A percentile compares a stretch with the other conserved stretches of the same genome.
Evolutionary conservation across 2,797 vertebrate genomes (phyloP).

Genomic region (Furcifer pardalis): DNA sequence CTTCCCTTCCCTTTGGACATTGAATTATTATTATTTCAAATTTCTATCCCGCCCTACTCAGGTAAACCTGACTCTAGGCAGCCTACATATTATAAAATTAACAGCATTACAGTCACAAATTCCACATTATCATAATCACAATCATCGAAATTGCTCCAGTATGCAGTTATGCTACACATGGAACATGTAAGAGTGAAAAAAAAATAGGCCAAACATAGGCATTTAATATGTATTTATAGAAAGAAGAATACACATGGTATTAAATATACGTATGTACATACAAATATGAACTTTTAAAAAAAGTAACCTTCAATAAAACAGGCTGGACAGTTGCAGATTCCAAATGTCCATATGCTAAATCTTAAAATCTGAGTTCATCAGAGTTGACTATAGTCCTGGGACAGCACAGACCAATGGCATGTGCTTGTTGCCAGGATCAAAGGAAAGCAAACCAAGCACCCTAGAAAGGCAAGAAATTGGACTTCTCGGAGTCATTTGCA

Average conservation of each 20-base stretch:
- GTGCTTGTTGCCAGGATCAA: neutral
- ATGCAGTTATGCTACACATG: neutral
- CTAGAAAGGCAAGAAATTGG: neutral
- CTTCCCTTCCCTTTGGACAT: neutral
- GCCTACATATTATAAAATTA: too few relatives aligned
- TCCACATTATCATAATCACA: too few relatives aligned
- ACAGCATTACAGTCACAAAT: too few relatives aligned
- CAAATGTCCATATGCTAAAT: constrained; percentile 13
- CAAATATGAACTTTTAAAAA: constrained; percentile 64
- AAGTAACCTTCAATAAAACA: constrained; percentile 40
- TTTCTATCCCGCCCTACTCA: too few relatives aligned
- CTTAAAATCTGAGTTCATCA: neutral
- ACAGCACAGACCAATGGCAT: neutral
- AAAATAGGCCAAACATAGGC: constrained; percentile 21
- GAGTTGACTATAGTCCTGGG: constrained; percentile 13
- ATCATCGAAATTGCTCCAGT: too few relatives aligned
- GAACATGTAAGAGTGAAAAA: constrained; percentile 14
- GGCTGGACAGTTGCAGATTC: constrained; percentile 17
- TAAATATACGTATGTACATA: constrained; percentile 65
- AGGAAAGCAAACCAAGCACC: constrained; percentile 14
- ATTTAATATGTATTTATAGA: constrained; percentile 69
- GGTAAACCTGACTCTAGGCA: too few relatives aligned
- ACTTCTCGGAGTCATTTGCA: neutral
- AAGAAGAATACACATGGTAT: constrained; percentile 63
- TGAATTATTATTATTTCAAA: neutral